These are phyloP conservation scores for Phenacoccus solenopsis DNA, from an alignment of 1,140 invertebrate species.

Conservation along the genomic window DNA sequence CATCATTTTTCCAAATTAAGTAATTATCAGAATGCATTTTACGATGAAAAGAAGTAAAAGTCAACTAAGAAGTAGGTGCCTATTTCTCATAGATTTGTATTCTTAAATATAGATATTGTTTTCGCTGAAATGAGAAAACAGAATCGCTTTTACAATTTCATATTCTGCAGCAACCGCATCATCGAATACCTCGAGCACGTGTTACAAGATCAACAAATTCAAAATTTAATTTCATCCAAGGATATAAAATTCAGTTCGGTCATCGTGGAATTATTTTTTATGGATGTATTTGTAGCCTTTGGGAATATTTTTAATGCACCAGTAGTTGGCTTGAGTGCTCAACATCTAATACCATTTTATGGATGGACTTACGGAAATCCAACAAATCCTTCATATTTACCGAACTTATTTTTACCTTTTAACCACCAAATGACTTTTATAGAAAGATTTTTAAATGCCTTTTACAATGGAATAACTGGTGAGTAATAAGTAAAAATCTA, in stretches of 20 bases:
- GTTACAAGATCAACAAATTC: not conserved
- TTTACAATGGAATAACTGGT: not conserved
- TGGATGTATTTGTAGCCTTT: conserved; percentile 22
- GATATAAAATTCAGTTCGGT: not conserved
- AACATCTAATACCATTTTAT: not conserved
- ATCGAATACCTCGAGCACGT: not conserved
- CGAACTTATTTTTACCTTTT: conserved; percentile 37
- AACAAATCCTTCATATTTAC: conserved; percentile 36
- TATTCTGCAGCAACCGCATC: not conserved
- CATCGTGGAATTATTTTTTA: not conserved
- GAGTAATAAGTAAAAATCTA: not conserved
- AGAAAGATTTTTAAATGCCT: conserved; percentile 40
- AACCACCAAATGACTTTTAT: conserved; percentile 41
- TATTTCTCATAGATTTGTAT: too few species aligned
- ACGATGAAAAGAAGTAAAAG: not conserved
- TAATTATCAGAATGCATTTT: not conserved
- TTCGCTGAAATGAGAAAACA: conserved; percentile 9
- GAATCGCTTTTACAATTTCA: not conserved
- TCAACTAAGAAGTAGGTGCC: not conserved
- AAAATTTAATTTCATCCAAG: not conserved
- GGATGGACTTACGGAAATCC: conserved; percentile 18
- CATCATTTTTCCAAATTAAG: not conserved
- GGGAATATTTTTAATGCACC: conserved; percentile 30
- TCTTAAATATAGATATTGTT: not conserved
- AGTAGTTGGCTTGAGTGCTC: conserved; percentile 22